A percentile compares a stretch with the other conserved stretches of the same genome.
These are phyloP conservation scores for Eufriesea mexicana DNA, from an alignment of 1,140 invertebrate genomes.

Conservation along the genomic window DNA sequence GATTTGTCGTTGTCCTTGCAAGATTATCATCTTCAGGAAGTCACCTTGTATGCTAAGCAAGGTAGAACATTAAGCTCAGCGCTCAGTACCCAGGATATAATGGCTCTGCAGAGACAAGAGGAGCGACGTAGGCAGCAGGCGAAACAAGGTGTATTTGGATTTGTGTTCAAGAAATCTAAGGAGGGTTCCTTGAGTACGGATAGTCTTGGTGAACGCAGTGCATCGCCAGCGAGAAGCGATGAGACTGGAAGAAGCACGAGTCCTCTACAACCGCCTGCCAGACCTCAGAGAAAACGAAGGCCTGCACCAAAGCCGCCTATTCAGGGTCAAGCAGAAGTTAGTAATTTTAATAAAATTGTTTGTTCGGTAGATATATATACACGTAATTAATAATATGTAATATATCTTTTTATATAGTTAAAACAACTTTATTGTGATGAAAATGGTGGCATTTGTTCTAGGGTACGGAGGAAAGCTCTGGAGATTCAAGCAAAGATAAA, in stretches of 20 bases:
- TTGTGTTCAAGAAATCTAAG: conserved; percentile 83
- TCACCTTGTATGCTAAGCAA: conserved; percentile 84
- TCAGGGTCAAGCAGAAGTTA: conserved; percentile 21
- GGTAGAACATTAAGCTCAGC: conserved; percentile 81
- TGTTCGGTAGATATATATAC: not conserved
- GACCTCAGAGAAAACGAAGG: conserved; percentile 83
- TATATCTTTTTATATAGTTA: not conserved
- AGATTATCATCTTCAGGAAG: conserved; percentile 87
- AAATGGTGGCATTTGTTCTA: not conserved
- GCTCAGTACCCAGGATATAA: conserved; percentile 86
- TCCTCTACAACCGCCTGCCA: conserved; percentile 78
- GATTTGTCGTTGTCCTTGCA: conserved; percentile 84
- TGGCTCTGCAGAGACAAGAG: conserved; percentile 84
- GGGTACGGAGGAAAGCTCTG: conserved; percentile 1
- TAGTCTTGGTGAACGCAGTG: conserved; percentile 80
- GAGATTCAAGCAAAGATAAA: conserved; percentile 67
- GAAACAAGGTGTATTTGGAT: conserved; percentile 82
- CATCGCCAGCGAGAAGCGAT: conserved; percentile 82
- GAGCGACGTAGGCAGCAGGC: conserved; percentile 82
- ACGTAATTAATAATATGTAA: no score
- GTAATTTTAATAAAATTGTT: not conserved
- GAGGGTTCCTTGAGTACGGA: conserved; percentile 82
- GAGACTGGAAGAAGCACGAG: conserved; percentile 79
- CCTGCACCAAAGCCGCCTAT: conserved; percentile 85
- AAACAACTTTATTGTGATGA: not conserved